Evolutionary conservation across 2,888 invertebrate species (phyloP).

Genomic region (Drosophila yooni): DNA sequence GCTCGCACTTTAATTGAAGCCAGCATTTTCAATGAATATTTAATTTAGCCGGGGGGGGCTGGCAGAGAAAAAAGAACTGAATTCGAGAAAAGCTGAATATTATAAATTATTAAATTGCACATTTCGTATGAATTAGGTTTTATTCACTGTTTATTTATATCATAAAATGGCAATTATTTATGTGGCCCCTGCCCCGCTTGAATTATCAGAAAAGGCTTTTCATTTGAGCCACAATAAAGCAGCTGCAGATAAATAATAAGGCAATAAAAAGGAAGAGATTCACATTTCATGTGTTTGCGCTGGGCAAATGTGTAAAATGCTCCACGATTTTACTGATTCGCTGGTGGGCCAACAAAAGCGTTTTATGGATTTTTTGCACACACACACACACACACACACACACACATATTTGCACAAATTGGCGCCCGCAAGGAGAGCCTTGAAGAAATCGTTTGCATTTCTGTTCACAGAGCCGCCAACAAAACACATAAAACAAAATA

Average conservation of each 20-base stretch:
- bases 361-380: conserved; percentile 58
- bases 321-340: conserved; percentile 36
- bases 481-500: conserved; percentile 65
- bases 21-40: conserved; percentile 27
- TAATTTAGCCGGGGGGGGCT: conserved; percentile 7
- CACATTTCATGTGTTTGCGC: conserved; percentile 20
- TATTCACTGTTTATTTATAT: conserved; percentile 11
- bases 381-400: conserved; percentile 3
- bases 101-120: conserved; percentile 30
- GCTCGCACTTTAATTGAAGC: conserved; percentile 59
- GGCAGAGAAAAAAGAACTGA: conserved; percentile 1
- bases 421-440: conserved; percentile 16
- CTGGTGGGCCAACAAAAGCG: conserved; percentile 29
- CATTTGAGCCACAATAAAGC: conserved; percentile 48
- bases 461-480: conserved; percentile 11
- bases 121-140: conserved; percentile 16
- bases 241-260: conserved; percentile 43
- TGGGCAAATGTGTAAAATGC: conserved; percentile 47
- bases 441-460: conserved; percentile 49
- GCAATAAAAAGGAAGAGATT: conserved; percentile 45
- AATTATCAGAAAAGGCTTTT: conserved; percentile 36
- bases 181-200: conserved; percentile 3
- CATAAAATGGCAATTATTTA: conserved; percentile 39
- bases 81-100: conserved; percentile 10
- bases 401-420: conserved; percentile 19